Evolutionary conservation across 2,888 invertebrate genomes (phyloP).

Genomic region (Tubulanus polymorphus): DNA sequence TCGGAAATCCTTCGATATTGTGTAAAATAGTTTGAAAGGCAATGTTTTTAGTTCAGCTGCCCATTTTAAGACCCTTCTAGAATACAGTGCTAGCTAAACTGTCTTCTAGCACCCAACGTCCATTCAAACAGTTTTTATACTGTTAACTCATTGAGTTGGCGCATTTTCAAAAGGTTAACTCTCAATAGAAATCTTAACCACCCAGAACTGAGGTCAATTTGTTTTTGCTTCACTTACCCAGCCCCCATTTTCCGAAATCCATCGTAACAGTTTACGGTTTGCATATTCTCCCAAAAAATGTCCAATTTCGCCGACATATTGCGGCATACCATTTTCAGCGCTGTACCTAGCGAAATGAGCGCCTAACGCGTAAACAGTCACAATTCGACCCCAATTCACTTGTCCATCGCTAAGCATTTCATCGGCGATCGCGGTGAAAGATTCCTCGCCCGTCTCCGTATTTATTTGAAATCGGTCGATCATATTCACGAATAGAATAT

Average conservation of each 20-base stretch:
- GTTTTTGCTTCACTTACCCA: constrained; percentile 48
- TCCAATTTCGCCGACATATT: constrained; percentile 28
- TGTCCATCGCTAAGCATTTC: constrained; percentile 48
- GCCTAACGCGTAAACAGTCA: constrained; percentile 48
- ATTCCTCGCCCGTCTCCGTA: constrained; percentile 31
- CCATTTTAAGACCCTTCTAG: too few species aligned
- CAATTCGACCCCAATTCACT: constrained; percentile 49
- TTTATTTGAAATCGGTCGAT: constrained; percentile 38
- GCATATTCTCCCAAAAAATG: constrained; percentile 47
- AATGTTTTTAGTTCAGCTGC: too few species aligned
- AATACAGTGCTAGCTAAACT: too few species aligned
- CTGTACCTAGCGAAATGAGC: constrained; percentile 35
- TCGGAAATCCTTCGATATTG: too few species aligned
- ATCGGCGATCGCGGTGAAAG: constrained; percentile 43
- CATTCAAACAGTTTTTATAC: too few species aligned
- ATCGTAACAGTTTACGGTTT: constrained; percentile 38
- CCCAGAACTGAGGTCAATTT: neutral
- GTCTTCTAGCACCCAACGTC: too few species aligned
- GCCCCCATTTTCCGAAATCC: constrained; percentile 47
- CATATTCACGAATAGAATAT: constrained; percentile 43
- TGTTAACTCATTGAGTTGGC: too few species aligned
- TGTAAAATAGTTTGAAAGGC: too few species aligned
- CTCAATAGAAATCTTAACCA: too few species aligned
- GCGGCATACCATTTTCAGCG: constrained; percentile 14
- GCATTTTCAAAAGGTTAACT: too few species aligned